Conservation (phyloP, 2,888 invertebrate genomes). For the Lepas anatifera region DNA sequence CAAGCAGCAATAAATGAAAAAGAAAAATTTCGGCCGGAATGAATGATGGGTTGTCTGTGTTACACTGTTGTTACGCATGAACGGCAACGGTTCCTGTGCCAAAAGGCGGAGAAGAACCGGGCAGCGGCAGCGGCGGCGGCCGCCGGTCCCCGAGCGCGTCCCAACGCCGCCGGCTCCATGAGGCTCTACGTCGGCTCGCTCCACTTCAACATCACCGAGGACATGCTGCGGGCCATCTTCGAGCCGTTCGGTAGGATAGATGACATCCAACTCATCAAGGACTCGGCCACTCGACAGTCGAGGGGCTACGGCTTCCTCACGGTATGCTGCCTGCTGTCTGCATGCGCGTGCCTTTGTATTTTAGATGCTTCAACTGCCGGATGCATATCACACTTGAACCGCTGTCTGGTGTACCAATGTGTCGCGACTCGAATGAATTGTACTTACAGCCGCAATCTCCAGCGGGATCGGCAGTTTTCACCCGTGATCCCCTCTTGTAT, state of each 20-base stretch:
- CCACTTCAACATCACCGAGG: conserved; percentile 97
- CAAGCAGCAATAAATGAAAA: no score
- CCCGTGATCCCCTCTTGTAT: no score
- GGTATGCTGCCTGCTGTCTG: conserved; percentile 46
- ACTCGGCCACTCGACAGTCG: conserved; percentile 85
- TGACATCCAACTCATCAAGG: conserved; percentile 87
- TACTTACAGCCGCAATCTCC: no score
- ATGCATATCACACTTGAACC: no score
- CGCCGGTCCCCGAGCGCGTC: conserved; percentile 74
- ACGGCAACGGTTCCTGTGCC: neutral
- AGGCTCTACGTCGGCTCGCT: conserved; percentile 92
- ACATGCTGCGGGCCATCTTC: conserved; percentile 96
- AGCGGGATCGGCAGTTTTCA: no score
- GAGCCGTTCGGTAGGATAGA: conserved; percentile 98
- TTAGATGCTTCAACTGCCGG: no score
- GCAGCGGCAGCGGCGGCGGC: conserved; percentile 68
- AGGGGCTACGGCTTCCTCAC: conserved; percentile 97
- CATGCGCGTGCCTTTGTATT: no score
- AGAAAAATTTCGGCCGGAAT: no score
- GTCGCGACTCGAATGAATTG: no score
- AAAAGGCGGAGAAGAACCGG: conserved; percentile 73
- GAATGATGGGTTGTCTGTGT: no score
- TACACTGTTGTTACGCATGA: no score
- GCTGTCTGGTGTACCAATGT: no score
- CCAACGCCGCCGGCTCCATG: conserved; percentile 81